Base-by-base conservation (phyloP, 2,888 invertebrate species). In the Drosophila sordidula region DNA sequence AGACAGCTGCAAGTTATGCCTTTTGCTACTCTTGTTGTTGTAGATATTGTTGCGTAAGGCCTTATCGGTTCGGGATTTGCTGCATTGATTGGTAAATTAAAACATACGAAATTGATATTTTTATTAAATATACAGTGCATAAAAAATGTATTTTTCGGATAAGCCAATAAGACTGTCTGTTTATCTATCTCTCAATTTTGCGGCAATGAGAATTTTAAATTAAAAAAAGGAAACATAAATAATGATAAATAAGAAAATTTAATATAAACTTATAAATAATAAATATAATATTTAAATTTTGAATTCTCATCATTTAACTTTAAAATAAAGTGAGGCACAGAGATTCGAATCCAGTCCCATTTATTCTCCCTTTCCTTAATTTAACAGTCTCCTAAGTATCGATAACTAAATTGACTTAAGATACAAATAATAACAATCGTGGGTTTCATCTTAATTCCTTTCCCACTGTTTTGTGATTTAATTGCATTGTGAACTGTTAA, bases 1-100 rank as follows among this genome's bases (percentile, higher is more conserved):
- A 63, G 58, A 67, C 34, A 34, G 34, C 58, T 74, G 74, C 44
- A 74, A 66, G 57, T 75, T 58, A 67, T 75, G 71, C 47, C 52
- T 51, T 52, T 66, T 38, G 57, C 55, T 50, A 36, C 4, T 50
- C 8, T 16, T 51, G 38, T 22, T 47, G 22, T 18, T 57, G n/a
- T 12, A 38, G 38, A 12, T 47, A 32, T 57, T 63, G 58, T 62
- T 70, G 54, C 68, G 41, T 57, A 45, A n/a, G 58, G 52, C 14
- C 52, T 56, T 18, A 11, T 8, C 2, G 22, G 22, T 59, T 58
- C 26, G 34, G 32, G 39, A 38, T 54, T 45, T 29, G 29, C 9
- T 9, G 29, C 29, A 25, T 44, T 56, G 34, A 55, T 55, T 55
- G 32, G 55, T 47, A 8, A 36, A 9, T 41, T 62, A 4, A 41